These are phyloP conservation scores for Microplitis demolitor DNA, from an alignment of 1,140 invertebrate genomes.

Conservation along the genomic window DNA sequence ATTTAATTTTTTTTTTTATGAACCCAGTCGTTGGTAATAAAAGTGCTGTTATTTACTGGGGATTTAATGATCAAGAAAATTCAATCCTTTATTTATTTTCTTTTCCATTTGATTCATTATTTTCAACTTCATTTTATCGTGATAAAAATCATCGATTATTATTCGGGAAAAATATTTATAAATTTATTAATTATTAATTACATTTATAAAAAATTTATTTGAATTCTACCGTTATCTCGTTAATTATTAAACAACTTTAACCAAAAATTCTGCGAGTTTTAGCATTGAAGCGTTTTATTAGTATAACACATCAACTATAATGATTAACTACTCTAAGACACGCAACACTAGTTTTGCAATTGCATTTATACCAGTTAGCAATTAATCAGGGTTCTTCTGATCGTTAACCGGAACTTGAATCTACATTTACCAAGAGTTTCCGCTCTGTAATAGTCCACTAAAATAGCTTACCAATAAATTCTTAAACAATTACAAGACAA, in stretches of 20 bases:
- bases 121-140: too few relatives aligned
- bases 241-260: not conserved
- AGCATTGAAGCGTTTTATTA: not conserved
- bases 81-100: too few relatives aligned
- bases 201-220: too few relatives aligned
- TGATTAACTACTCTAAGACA: conserved; percentile 1
- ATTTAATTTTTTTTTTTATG: too few relatives aligned
- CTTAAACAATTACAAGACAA: not conserved
- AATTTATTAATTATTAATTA: too few relatives aligned
- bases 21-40: too few relatives aligned
- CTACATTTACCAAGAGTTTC: conserved; percentile 17
- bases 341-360: not conserved
- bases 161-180: too few relatives aligned
- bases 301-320: not conserved
- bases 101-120: too few relatives aligned
- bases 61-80: too few relatives aligned
- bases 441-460: not conserved
- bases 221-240: not conserved
- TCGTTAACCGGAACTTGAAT: conserved; percentile 4
- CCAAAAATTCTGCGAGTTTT: not conserved
- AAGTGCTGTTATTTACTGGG: too few relatives aligned
- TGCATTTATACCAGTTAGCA: conserved; percentile 1
- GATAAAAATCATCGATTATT: too few relatives aligned
- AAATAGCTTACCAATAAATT: conserved; percentile 1
- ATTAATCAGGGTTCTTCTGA: conserved; percentile 16